A percentile compares a stretch with the other conserved stretches of the same genome.
Evolutionary conservation across 2,113 vertebrate species (phyloP).

Genomic region (Gadus macrocephalus): DNA sequence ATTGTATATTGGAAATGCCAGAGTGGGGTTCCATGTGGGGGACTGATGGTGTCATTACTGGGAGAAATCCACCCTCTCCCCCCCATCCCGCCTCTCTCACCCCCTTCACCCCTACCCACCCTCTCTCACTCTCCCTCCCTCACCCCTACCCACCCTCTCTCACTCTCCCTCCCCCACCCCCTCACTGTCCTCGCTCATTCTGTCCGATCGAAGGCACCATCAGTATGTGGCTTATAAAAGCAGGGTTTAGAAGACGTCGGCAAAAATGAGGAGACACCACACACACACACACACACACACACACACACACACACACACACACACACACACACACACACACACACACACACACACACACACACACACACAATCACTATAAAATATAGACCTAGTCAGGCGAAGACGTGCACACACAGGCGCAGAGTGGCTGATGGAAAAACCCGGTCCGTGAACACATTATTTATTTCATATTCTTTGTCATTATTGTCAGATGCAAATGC

Average conservation of each 20-base stretch:
- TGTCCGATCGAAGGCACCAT: neutral
- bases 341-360: too few species aligned
- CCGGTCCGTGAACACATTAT: too few species aligned
- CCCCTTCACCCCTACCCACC: too few species aligned
- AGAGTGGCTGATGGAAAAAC: neutral
- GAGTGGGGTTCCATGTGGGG: neutral
- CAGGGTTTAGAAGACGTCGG: slow-evolving; percentile 5
- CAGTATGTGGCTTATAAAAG: neutral
- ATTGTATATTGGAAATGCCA: slow-evolving; percentile 5
- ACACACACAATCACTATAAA: too few species aligned
- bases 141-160: too few species aligned
- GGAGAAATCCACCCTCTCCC: neutral
- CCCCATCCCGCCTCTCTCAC: too few species aligned
- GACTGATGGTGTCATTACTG: slow-evolving; percentile 10
- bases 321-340: neutral
- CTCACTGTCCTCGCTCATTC: neutral
- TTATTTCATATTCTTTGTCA: neutral
- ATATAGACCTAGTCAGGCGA: too few species aligned
- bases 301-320: too few species aligned
- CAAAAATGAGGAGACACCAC: neutral
- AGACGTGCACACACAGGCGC: neutral
- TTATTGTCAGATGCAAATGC: neutral
- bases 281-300: too few species aligned
- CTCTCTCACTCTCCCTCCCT: too few species aligned
- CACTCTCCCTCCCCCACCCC: too few species aligned